Evolutionary conservation across 2,888 invertebrate genomes (phyloP).

Genomic region (Amiota minor): DNA sequence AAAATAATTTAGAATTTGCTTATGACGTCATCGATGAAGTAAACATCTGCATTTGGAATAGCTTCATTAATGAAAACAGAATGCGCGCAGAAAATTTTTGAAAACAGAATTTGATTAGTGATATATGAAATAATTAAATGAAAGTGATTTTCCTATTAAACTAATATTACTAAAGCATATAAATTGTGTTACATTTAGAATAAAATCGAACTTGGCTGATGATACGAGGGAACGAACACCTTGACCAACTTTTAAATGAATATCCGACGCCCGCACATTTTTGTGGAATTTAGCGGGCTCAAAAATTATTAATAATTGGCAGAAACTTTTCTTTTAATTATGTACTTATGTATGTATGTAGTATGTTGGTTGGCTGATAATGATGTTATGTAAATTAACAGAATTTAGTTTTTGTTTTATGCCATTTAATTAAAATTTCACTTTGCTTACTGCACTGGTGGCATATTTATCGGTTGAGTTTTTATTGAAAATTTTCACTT

Average conservation of each 20-base stretch:
- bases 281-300: background rate
- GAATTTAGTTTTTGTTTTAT: constrained; percentile 26
- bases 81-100: background rate
- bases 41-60: constrained; percentile 59
- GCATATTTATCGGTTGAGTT: constrained; percentile 50
- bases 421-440: constrained; percentile 16
- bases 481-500: constrained; percentile 51
- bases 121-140: background rate
- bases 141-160: constrained; percentile 5
- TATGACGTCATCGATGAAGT: constrained; percentile 61
- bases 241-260: constrained; percentile 11
- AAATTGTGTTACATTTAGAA: too few species aligned
- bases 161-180: background rate
- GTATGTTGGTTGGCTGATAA: background rate
- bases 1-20: constrained; percentile 56
- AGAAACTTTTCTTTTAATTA: background rate
- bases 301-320: background rate
- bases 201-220: too few species aligned
- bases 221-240: background rate
- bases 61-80: constrained; percentile 46
- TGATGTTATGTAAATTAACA: constrained; percentile 50
- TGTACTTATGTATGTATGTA: too few species aligned
- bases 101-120: constrained; percentile 2
- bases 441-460: constrained; percentile 61
- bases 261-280: background rate